These are phyloP conservation scores for Lasioglossum albipes DNA, from an alignment of 1,140 invertebrate species.

Conservation along the genomic window DNA sequence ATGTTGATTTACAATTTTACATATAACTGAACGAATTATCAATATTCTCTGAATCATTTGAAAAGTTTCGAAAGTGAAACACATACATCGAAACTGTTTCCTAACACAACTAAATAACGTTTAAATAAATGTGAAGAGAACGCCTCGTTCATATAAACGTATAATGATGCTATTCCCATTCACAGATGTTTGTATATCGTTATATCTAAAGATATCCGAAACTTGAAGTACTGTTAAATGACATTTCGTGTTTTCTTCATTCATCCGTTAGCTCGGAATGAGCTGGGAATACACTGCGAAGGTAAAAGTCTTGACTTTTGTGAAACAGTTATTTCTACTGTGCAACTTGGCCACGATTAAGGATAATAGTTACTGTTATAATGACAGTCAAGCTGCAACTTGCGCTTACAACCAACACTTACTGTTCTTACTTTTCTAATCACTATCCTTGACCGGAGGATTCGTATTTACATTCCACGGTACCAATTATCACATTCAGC, in stretches of 20 bases:
- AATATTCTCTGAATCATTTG: too few relatives aligned
- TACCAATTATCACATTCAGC: not conserved
- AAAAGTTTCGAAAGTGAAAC: too few relatives aligned
- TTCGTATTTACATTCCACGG: constrained; percentile 25
- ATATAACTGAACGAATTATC: too few relatives aligned
- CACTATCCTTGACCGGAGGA: constrained; percentile 33
- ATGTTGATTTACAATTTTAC: too few relatives aligned
- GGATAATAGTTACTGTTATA: constrained; percentile 65
- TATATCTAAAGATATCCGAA: not conserved
- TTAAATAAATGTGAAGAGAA: too few relatives aligned
- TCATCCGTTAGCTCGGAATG: not conserved
- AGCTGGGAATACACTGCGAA: not conserved
- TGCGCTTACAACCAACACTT: constrained; percentile 29
- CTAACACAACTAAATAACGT: too few relatives aligned
- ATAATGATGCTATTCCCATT: too few relatives aligned
- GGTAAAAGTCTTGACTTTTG: not conserved
- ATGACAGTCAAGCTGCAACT: constrained; percentile 13
- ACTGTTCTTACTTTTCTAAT: constrained; percentile 41
- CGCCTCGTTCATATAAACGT: too few relatives aligned
- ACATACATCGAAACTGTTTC: too few relatives aligned
- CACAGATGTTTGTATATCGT: too few relatives aligned
- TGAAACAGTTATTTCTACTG: constrained; percentile 59
- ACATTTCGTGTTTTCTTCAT: not conserved
- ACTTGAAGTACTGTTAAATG: not conserved
- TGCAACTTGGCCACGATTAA: constrained; percentile 57